These are phyloP conservation scores for Cossypha heuglini DNA, from an alignment of 2,797 vertebrate species.

Conservation along the genomic window DNA sequence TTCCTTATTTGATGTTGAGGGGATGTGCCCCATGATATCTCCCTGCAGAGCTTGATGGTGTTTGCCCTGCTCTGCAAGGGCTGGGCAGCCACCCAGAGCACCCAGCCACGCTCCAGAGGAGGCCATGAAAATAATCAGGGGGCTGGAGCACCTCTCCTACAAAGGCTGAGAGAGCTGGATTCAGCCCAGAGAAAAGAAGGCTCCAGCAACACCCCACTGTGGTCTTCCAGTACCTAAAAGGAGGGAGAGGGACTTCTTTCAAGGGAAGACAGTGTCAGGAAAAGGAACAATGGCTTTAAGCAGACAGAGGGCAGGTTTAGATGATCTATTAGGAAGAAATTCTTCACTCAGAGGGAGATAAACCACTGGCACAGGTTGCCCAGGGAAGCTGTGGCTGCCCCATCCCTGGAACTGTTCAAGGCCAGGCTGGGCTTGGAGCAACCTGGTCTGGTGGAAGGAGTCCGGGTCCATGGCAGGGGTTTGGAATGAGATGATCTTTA, in stretches of 20 bases:
- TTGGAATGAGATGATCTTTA: not conserved
- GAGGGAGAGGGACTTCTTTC: not conserved
- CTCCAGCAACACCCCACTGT: fast-evolving
- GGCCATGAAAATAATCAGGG: no score
- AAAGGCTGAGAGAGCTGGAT: not conserved
- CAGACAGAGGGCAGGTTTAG: not conserved
- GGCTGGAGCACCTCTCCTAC: not conserved
- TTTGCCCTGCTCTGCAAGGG: not conserved
- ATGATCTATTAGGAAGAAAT: not conserved
- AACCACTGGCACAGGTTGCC: not conserved
- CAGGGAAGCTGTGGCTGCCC: not conserved
- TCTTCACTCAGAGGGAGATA: not conserved
- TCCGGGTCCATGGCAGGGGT: not conserved
- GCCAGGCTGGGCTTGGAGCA: not conserved
- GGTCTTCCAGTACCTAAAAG: not conserved
- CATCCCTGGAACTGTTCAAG: not conserved
- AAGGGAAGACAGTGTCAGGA: not conserved
- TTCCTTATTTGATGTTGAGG: not conserved
- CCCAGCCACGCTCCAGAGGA: not conserved
- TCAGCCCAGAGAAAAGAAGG: not conserved
- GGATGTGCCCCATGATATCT: fast-evolving
- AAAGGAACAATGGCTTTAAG: not conserved
- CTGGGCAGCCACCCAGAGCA: not conserved
- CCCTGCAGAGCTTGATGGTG: not conserved
- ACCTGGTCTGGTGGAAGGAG: not conserved